Evolutionary conservation across 2,888 invertebrate species (phyloP), one percentile per base, ranked within the genome.

Genomic region (Patella pellucida): DNA sequence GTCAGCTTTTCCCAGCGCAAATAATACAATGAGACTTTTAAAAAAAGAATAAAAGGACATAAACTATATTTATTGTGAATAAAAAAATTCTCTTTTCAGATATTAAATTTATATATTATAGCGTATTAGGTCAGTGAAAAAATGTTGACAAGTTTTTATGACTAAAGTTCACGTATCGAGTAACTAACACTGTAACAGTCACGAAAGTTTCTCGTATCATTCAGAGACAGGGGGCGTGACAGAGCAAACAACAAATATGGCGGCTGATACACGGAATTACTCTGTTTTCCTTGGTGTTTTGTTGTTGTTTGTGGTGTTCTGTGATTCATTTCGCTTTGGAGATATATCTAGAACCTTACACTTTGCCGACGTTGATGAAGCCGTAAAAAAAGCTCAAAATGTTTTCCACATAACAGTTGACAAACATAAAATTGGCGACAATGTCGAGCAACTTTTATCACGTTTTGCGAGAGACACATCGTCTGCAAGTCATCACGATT

Each of bases 391-490:
- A 41, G 50, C 19, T 50, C 31, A 52, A 70, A 50, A 52, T 70
- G 15, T 23, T n/a, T 15, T 41, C 51, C 51, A 70, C 15, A 70
- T 51, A n/a, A 23, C 50, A 41, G 70, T 51, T 19, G 52, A 50
- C 16, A 69, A 52, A 3, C 27, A 16, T 9, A 62, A 62, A 54
- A 4, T 72, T 62, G 62, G 9, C 4, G 62, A 62, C 62, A 62
- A 62, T 62, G 62, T 19, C 23, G 62, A 62, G 19, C 19, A n/a
- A 62, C 67, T 69, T 54, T 52, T 76, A 7, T 51, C 50, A 31
- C 76, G 76, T 31, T 69, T 73, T 2, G 72, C 69, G 51, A 73
- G 76, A 23, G 70, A 70, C 23, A 56, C 56, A 4, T 62, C 62
- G 7, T 19, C 62, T 11, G 11, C 19, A 5, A 19, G 23, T 9